Evolutionary conservation across 2,888 invertebrate genomes (phyloP).

Genomic region (Coremacera marginata): DNA sequence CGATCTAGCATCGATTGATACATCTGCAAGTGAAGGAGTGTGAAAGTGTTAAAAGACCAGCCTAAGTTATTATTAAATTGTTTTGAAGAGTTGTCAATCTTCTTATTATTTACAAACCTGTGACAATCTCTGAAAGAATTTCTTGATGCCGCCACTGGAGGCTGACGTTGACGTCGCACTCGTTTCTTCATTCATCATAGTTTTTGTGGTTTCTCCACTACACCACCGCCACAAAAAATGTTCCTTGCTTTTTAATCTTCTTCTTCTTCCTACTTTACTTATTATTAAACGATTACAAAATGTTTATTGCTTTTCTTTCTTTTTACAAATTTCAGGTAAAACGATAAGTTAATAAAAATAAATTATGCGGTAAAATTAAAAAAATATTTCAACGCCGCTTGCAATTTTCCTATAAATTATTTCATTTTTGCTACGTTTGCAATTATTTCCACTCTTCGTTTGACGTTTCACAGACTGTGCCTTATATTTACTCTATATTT

Average conservation of each 20-base stretch:
- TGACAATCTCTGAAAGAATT: slow-evolving; percentile 67
- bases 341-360: neutral
- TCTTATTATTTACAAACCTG: slow-evolving; percentile 57
- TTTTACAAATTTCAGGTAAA: neutral
- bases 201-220: slow-evolving; percentile 19
- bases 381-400: neutral
- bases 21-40: slow-evolving; percentile 54
- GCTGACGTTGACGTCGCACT: slow-evolving; percentile 59
- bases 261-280: no score
- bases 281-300: no score
- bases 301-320: no score
- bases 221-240: neutral
- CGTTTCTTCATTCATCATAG: slow-evolving; percentile 68
- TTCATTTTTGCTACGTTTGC: slow-evolving; percentile 19
- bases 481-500: slow-evolving; percentile 4
- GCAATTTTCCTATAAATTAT: neutral
- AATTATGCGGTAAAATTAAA: neutral
- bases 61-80: neutral
- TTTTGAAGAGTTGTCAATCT: neutral
- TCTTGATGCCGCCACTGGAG: slow-evolving; percentile 63
- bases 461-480: neutral
- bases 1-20: slow-evolving; percentile 88
- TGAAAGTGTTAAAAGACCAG: neutral
- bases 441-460: slow-evolving; percentile 8
- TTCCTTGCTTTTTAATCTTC: no score